Base-by-base conservation (phyloP, 2,888 invertebrate species). In the Xylota sylvarum region DNA sequence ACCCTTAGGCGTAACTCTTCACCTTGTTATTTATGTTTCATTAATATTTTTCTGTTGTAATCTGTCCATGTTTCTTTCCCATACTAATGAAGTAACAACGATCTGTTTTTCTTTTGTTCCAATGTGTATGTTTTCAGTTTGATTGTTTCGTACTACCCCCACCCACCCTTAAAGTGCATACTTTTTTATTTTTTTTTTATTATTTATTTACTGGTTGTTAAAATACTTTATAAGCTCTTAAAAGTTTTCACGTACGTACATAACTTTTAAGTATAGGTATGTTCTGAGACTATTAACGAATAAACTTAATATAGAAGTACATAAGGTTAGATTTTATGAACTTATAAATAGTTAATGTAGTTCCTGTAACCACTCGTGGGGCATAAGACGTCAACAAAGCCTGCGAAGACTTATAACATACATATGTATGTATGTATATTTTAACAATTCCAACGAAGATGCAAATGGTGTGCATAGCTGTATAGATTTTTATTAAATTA, bases 1-100 rank as follows among this genome's bases (percentile, higher is more conserved):
- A 85, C 81, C 81, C 62, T 35, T 65, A 65, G 64, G 48, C 58
- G 70, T 81, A 32, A 55, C 10, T 67, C 17, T 43, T 50, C 27
- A 23, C 73, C 48, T 23, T 55, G 19, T 48, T 46, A 19, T 17
- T 27, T 64, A 12, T 46, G n/a, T 73, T 73, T 56, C 9, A 9
- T 58, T 64, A 56, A 43, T 23, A 37, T 37, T 52, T 62, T 69
- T 62, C 7, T 7, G 17, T 67, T 27, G 46, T 65, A 32, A n/a
- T 14, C 30, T 40, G 17, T 50, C 23, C 40, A 19, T 10, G 19
- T 19, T 23, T 35, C 6, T 19, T 14, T 1, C 14, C 17, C 10
- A 10, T 60, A 43, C 14, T 60, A 60, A 60, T 46, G 12, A 48
- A 30, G n/a, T 48, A 50, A 35, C 10, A 48, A 19, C 14, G 30